These are phyloP conservation scores for Meloidogyne floridensis DNA, from an alignment of 1,140 invertebrate genomes.

Conservation along the genomic window DNA sequence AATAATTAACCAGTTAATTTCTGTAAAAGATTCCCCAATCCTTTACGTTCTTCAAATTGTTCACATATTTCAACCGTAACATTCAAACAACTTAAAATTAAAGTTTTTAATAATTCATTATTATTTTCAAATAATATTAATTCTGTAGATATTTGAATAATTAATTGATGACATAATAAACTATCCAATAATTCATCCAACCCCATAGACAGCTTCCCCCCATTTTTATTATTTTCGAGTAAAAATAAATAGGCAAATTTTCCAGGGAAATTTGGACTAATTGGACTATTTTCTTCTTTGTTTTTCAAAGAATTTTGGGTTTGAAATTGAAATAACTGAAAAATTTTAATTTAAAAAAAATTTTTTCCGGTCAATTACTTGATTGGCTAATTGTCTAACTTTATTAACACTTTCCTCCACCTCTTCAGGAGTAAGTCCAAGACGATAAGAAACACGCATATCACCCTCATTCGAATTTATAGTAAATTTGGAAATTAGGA, in stretches of 20 bases:
- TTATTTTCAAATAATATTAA: slow-evolving; percentile 13
- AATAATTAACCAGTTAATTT: slow-evolving; percentile 18
- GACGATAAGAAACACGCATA: slow-evolving; percentile 27
- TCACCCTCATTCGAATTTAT: slow-evolving; percentile 14
- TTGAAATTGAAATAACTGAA: background rate
- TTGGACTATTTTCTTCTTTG: background rate
- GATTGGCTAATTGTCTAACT: slow-evolving; percentile 16
- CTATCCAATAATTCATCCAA: slow-evolving; percentile 29
- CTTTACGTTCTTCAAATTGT: slow-evolving; percentile 15
- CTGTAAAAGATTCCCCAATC: slow-evolving; percentile 18
- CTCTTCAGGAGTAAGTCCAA: slow-evolving; percentile 19
- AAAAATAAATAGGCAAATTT: slow-evolving; percentile 32
- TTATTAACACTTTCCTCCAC: slow-evolving; percentile 29
- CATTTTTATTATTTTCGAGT: slow-evolving; percentile 11
- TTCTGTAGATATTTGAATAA: slow-evolving; percentile 22
- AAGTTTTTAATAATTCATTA: slow-evolving; percentile 10
- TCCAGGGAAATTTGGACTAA: slow-evolving; percentile 18
- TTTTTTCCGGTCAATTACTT: background rate
- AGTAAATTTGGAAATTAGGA: slow-evolving; percentile 25
- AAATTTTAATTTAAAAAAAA: background rate
- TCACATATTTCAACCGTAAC: slow-evolving; percentile 21
- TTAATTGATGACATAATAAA: slow-evolving; percentile 26
- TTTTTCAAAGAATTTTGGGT: background rate
- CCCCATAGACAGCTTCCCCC: slow-evolving; percentile 16
- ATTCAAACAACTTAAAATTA: background rate